Evolutionary conservation across 2,113 vertebrate genomes (phyloP).

Genomic region (Trichechus manatus): DNA sequence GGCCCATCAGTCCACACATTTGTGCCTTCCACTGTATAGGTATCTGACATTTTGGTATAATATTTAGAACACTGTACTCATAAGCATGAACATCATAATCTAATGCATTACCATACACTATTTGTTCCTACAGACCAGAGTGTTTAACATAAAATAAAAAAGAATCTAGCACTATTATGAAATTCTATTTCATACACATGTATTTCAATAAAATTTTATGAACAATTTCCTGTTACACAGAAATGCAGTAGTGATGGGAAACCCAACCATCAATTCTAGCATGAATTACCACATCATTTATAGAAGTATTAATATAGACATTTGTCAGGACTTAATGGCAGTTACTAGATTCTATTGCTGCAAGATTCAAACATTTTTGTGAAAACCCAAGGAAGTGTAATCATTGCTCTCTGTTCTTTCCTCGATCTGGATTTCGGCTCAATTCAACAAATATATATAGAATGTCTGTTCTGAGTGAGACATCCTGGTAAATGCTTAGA

Average conservation of each 20-base stretch:
- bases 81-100: neutral
- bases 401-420: neutral
- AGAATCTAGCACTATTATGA: neutral
- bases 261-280: neutral
- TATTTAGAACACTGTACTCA: constrained; percentile 1
- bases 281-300: constrained; percentile 32
- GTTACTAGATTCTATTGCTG: constrained; percentile 37
- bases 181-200: neutral
- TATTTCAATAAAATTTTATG: constrained; percentile 43
- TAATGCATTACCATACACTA: neutral
- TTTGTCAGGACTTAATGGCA: neutral
- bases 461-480: constrained; percentile 34
- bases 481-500: neutral
- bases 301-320: constrained; percentile 39
- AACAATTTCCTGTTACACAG: constrained; percentile 40
- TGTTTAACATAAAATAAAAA: constrained; percentile 9
- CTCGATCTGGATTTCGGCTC: constrained; percentile 37
- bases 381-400: constrained; percentile 36
- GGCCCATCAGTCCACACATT: neutral
- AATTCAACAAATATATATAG: neutral
- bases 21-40: neutral
- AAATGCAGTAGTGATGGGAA: neutral
- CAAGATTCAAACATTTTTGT: constrained; percentile 54
- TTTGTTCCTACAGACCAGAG: neutral
- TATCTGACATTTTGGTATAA: neutral